A percentile compares a stretch with the other conserved stretches of the same genome.
Conservation (phyloP, 2,888 invertebrate genomes). For the Nephrotoma guestfalica region DNA sequence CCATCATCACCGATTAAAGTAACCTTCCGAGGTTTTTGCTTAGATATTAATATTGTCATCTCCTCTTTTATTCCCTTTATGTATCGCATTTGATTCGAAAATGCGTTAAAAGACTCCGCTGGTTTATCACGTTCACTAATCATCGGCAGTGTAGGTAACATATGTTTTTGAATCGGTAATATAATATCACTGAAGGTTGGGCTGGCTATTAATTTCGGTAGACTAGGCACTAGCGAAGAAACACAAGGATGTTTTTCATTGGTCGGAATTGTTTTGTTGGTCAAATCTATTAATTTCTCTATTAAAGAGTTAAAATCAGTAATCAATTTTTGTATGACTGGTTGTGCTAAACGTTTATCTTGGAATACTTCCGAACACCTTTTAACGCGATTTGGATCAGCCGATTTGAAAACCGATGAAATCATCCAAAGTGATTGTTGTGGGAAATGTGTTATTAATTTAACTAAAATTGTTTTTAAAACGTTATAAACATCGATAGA, state of each 20-base stretch:
- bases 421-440: conserved; percentile 95
- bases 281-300: conserved; percentile 68
- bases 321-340: conserved; percentile 47
- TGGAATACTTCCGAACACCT: conserved; percentile 70
- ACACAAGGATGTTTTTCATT: conserved; percentile 21
- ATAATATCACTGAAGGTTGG: conserved; percentile 66
- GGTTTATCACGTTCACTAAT: conserved; percentile 28
- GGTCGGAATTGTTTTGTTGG: conserved; percentile 44
- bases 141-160: conserved; percentile 49
- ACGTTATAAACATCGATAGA: conserved; percentile 49
- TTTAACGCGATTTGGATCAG: conserved; percentile 57
- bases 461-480: conserved; percentile 68
- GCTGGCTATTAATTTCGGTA: conserved; percentile 46
- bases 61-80: conserved; percentile 69
- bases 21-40: conserved; percentile 83
- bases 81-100: conserved; percentile 40
- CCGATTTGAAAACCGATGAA: conserved; percentile 72
- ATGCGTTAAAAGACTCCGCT: conserved; percentile 13
- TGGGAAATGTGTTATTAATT: conserved; percentile 67
- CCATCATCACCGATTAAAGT: conserved; percentile 78
- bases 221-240: conserved; percentile 23
- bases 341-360: conserved; percentile 42
- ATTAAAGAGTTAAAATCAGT: conserved; percentile 64
- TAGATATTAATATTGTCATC: conserved; percentile 67
- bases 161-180: conserved; percentile 76